A percentile compares a stretch with the other conserved stretches of the same genome.
phyloP scores from a whole-genome alignment of 2,888 invertebrate species.

The Ceriagrion tenellum region DNA sequence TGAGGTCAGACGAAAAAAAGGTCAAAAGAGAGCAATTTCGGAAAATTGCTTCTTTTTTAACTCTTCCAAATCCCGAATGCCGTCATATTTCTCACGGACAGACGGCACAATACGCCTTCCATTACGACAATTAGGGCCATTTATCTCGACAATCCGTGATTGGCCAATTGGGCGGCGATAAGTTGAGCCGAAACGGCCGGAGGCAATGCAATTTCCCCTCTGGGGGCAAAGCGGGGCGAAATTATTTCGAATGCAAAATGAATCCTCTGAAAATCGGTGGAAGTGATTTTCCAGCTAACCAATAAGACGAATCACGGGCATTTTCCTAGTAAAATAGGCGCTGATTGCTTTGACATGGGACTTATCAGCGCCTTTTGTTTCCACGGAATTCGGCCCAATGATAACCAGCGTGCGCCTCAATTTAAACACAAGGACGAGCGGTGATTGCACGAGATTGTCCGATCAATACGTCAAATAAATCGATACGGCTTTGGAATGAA shows the following conservation, averaged over 20 bases:
- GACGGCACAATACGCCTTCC: background rate
- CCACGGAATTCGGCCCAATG: background rate
- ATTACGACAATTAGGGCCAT: background rate
- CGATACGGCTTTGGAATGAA: background rate
- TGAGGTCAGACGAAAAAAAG: background rate
- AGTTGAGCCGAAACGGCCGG: background rate
- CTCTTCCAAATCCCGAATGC: background rate
- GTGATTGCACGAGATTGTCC: background rate
- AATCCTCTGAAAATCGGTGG: background rate
- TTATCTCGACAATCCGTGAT: background rate
- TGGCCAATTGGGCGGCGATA: background rate
- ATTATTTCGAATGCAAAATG: background rate
- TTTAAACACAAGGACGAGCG: background rate
- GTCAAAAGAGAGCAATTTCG: background rate
- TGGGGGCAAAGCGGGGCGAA: background rate
- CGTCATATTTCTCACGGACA: background rate
- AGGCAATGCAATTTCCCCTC: background rate
- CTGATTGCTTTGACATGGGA: background rate
- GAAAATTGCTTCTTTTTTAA: background rate
- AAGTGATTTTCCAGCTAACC: background rate
- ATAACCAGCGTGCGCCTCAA: background rate
- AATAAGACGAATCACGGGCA: background rate
- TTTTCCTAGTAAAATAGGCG: background rate
- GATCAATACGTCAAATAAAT: background rate
- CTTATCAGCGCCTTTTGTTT: slow-evolving; percentile 17